A percentile compares a stretch with the other conserved stretches of the same genome.
Conservation (phyloP, 64 coral and sea anemone genomes). For the Stylophora pistillata region DNA sequence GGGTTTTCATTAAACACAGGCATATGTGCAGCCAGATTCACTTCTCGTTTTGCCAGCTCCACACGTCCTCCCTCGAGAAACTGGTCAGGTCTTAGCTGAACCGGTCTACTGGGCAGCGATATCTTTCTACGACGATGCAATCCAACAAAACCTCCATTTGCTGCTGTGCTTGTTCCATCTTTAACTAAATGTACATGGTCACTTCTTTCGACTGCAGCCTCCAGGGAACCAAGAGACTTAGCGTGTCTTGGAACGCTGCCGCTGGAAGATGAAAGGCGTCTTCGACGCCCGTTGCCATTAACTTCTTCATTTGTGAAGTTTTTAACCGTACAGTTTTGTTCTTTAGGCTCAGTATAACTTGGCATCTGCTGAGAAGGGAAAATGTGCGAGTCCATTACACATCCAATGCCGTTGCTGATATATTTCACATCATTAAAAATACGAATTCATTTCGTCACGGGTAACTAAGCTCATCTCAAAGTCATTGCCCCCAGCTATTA, state of each 20-base stretch:
- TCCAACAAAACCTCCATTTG: neutral
- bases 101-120: neutral
- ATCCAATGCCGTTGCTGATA: neutral
- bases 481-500: neutral
- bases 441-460: conserved; percentile 31
- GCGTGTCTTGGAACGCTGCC: conserved; percentile 1
- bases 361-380: neutral
- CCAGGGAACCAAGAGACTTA: neutral
- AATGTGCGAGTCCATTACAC: neutral
- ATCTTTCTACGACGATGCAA: conserved; percentile 6
- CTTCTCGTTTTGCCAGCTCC: conserved; percentile 12
- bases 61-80: conserved; percentile 14
- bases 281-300: neutral
- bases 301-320: neutral
- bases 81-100: neutral
- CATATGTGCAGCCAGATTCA: conserved; percentile 8
- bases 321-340: neutral
- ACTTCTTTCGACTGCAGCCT: neutral
- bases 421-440: neutral
- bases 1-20: conserved; percentile 10
- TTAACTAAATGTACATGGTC: neutral
- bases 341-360: neutral
- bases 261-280: neutral
- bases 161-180: neutral
- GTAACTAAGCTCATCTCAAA: neutral